Evolutionary conservation across 2,797 vertebrate species (phyloP).

Genomic region (Rhynchotus rufescens): DNA sequence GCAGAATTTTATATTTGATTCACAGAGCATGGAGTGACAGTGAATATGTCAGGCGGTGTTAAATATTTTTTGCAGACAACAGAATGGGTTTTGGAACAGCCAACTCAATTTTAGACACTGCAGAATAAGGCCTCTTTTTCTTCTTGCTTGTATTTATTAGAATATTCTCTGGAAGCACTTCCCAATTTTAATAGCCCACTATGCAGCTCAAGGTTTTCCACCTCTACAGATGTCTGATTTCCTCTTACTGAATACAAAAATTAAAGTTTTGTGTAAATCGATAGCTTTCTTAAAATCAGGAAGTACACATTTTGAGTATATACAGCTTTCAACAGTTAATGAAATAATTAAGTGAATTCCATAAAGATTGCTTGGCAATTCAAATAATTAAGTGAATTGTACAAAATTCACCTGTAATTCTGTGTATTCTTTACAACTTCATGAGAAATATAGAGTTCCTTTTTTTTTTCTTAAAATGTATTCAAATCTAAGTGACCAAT

Average conservation of each 20-base stretch:
- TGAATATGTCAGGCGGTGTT: constrained; percentile 59
- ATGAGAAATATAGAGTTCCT: background rate
- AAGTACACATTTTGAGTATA: background rate
- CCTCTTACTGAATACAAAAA: background rate
- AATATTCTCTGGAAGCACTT: constrained; percentile 13
- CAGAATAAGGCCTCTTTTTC: constrained; percentile 41
- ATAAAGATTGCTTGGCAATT: background rate
- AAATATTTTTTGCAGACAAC: constrained; percentile 54
- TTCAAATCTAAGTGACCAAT: background rate
- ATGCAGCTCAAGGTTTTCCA: background rate
- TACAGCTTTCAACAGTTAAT: background rate
- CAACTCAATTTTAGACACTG: constrained; percentile 42
- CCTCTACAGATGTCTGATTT: background rate
- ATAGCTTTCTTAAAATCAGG: background rate
- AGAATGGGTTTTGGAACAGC: constrained; percentile 62
- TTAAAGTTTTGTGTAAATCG: background rate
- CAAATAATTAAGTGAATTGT: background rate
- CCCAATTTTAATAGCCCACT: background rate
- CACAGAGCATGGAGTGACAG: constrained; percentile 49
- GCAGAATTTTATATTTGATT: constrained; percentile 61
- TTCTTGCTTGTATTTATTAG: constrained; percentile 22
- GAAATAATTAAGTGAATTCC: background rate
- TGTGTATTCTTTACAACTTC: background rate
- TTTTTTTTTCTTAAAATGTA: background rate
- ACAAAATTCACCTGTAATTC: background rate